These are phyloP conservation scores for Andrena fulva DNA, from an alignment of 2,888 invertebrate genomes.

Conservation along the genomic window DNA sequence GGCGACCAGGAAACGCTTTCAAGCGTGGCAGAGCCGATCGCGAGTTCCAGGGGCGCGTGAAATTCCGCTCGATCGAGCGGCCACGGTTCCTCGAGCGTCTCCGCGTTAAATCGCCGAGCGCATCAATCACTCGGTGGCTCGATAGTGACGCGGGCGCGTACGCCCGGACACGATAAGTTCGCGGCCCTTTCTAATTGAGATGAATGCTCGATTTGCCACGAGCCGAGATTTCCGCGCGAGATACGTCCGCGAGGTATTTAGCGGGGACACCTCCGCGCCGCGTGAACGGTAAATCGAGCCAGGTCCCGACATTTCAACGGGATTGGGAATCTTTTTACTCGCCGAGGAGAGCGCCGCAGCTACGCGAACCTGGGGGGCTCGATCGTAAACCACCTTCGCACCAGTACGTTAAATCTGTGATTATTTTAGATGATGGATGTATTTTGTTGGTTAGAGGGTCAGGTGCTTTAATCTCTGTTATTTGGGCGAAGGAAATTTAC, in stretches of 20 bases:
- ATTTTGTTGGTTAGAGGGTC: no score
- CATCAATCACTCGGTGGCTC: constrained; percentile 51
- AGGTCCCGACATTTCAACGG: constrained; percentile 8
- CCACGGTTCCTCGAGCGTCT: constrained; percentile 22
- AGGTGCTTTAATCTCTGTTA: no score
- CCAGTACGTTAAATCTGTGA: no score
- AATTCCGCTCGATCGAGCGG: constrained; percentile 16
- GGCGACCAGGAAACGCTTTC: constrained; percentile 20
- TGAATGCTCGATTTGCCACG: constrained; percentile 50
- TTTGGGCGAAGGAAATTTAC: neutral
- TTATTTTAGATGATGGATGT: no score
- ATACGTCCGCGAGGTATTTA: constrained; percentile 32
- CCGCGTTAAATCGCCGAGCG: constrained; percentile 27
- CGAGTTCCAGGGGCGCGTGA: constrained; percentile 86
- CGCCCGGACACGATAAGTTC: constrained; percentile 44
- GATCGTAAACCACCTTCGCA: no score
- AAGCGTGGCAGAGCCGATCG: constrained; percentile 80
- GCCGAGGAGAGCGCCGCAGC: neutral
- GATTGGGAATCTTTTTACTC: neutral
- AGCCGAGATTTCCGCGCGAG: constrained; percentile 19
- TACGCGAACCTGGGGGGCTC: no score
- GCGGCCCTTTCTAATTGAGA: constrained; percentile 58
- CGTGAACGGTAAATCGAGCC: constrained; percentile 6
- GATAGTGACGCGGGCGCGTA: constrained; percentile 42
- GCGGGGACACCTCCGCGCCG: constrained; percentile 5